Conservation (phyloP, 2,888 invertebrate species). For the Andrena marginata region DNA sequence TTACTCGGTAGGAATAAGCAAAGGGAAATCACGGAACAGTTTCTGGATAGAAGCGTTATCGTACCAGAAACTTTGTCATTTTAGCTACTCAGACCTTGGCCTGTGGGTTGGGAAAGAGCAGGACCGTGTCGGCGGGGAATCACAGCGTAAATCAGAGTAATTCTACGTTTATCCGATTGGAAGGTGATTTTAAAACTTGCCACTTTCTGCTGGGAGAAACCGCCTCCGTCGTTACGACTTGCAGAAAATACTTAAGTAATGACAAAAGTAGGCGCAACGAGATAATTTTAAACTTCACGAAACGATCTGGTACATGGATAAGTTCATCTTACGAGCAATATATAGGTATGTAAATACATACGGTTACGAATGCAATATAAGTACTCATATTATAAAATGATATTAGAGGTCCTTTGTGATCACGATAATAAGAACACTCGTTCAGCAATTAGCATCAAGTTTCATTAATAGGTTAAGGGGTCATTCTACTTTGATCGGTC, state of each 20-base stretch:
- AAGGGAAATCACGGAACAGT: constrained; percentile 58
- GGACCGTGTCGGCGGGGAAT: constrained; percentile 66
- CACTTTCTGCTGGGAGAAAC: constrained; percentile 65
- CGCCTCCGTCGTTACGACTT: constrained; percentile 54
- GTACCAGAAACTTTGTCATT: constrained; percentile 71
- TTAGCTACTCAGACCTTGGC: constrained; percentile 64
- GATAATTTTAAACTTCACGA: constrained; percentile 16
- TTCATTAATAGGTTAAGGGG: no score
- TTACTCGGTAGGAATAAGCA: constrained; percentile 24
- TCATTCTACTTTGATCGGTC: no score
- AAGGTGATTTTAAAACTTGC: constrained; percentile 74
- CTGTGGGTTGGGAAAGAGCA: constrained; percentile 61
- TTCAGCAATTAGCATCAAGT: no score
- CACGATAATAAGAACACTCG: no score
- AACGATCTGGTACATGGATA: background rate
- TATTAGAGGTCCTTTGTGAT: no score
- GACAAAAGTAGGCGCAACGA: constrained; percentile 40
- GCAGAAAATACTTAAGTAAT: constrained; percentile 39
- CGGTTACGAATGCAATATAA: background rate
- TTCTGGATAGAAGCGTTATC: constrained; percentile 58
- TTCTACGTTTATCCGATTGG: constrained; percentile 72
- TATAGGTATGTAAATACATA: background rate
- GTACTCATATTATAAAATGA: background rate
- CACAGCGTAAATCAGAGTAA: constrained; percentile 70
- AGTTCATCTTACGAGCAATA: background rate